Base-by-base conservation (phyloP, 2,888 invertebrate genomes). In the Thereva nobilitata region DNA sequence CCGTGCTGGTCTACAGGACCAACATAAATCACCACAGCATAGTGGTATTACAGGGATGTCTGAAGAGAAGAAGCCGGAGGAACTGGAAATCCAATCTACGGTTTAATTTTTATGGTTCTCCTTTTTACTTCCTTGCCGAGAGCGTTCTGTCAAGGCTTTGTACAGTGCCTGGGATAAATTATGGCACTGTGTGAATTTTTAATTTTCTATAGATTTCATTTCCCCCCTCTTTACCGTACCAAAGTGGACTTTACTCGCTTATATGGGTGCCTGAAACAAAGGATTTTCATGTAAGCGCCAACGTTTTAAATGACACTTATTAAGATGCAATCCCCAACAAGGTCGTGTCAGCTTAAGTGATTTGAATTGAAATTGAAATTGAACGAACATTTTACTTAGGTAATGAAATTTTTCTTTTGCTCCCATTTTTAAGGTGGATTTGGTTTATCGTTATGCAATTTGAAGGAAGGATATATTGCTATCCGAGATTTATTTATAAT, bases 21-120 rank as follows among this genome's bases (percentile, higher is more conserved):
- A 50, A 50, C 50, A 61, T 61, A 61, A 61, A 61, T 61, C 61
- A 61, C 61, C 35, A 34, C 12, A 42, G 23, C 35, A 50, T 61
- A 50, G 40, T 49, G 61, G 61, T 49, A 61, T 61, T 61, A 61
- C 61, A 9, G 61, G 50, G 41, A 50, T 61, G 50, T 61, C 61
- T 47, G 34, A 49, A 23, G 61, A 10, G 34, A 49, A 23, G 61
- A 10, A 55, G 40, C 61, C 42, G 35, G 50, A 61, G 61, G 45
- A 50, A 50, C 61, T 61, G 61, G 50, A 61, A 61, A 61, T 61
- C 61, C 61, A 61, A 61, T 61, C 61, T 61, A 61, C 61, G 61
- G 49, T 61, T 61, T 61, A 61, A 61, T 61, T 61, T 61, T 61
- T 61, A 61, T 49, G 61, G 50, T 41, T 50, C 40, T 50, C 61